phyloP scores from a whole-genome alignment of 23 tunicate genomes.

The Diplosoma virens region DNA sequence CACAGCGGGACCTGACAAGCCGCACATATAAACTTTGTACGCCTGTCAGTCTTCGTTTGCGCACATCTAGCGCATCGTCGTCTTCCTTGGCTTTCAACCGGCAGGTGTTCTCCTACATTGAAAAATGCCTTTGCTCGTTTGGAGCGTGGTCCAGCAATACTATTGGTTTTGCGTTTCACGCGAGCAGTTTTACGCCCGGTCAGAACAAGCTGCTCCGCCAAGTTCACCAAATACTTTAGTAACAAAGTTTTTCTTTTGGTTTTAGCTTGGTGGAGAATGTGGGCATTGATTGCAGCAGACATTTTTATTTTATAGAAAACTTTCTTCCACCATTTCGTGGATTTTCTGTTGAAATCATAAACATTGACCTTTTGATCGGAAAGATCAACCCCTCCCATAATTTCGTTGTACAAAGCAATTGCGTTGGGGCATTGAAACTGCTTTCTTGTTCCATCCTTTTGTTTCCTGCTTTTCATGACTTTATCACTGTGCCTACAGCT shows the following conservation, averaged over 20 bases:
- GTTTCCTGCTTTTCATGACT: constrained; percentile 12
- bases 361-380: constrained; percentile 28
- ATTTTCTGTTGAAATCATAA: constrained; percentile 15
- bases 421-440: constrained; percentile 27
- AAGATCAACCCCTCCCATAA: constrained; percentile 16
- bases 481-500: constrained; percentile 8
- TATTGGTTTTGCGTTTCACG: constrained; percentile 6
- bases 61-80: constrained; percentile 30
- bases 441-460: constrained; percentile 19
- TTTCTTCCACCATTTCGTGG: constrained; percentile 17
- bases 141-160: constrained; percentile 13
- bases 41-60: constrained; percentile 10
- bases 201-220: constrained; percentile 23
- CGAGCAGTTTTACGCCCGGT: constrained; percentile 12
- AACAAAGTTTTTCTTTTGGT: constrained; percentile 6
- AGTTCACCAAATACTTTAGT: constrained; percentile 8
- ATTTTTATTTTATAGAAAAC: constrained; percentile 13
- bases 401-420: constrained; percentile 15
- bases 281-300: constrained; percentile 30
- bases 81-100: constrained; percentile 9
- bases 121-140: constrained; percentile 1
- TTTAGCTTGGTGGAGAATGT: constrained; percentile 11
- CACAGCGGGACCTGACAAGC: constrained; percentile 23
- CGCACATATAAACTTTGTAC: constrained; percentile 6
- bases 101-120: constrained; percentile 11